Percentiles rank a stretch among this genome's conserved stretches.
These are phyloP conservation scores for Eilema caniola DNA, from an alignment of 2,888 invertebrate genomes.

Conservation along the genomic window DNA sequence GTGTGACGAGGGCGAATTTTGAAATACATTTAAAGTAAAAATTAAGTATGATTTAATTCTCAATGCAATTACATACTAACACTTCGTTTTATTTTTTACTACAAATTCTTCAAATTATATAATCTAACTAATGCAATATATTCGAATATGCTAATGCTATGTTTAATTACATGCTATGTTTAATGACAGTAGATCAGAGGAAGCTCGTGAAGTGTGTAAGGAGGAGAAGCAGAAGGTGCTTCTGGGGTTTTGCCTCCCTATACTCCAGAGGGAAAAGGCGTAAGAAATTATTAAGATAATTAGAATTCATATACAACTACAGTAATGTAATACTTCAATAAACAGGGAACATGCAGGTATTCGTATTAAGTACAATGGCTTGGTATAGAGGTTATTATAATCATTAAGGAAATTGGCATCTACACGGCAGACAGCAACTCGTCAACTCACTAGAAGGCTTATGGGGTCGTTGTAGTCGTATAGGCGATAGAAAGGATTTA, in stretches of 20 bases:
- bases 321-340: not conserved
- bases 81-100: not conserved
- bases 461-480: not conserved
- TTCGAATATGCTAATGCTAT: no score
- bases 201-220: not conserved
- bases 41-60: not conserved
- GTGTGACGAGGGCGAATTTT: not conserved
- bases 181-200: not conserved
- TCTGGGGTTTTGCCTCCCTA: no score
- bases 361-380: not conserved
- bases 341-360: no score
- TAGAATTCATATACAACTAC: no score
- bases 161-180: no score
- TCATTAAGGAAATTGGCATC: not conserved
- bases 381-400: not conserved
- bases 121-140: not conserved
- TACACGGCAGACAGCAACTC: no score
- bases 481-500: not conserved
- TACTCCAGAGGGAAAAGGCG: no score
- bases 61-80: not conserved
- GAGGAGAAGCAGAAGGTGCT: no score
- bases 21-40: not conserved
- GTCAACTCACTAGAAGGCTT: not conserved
- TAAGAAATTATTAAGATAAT: no score
- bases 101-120: no score